Conservation (phyloP, 2,113 vertebrate genomes). For the Peromyscus polionotus region DNA sequence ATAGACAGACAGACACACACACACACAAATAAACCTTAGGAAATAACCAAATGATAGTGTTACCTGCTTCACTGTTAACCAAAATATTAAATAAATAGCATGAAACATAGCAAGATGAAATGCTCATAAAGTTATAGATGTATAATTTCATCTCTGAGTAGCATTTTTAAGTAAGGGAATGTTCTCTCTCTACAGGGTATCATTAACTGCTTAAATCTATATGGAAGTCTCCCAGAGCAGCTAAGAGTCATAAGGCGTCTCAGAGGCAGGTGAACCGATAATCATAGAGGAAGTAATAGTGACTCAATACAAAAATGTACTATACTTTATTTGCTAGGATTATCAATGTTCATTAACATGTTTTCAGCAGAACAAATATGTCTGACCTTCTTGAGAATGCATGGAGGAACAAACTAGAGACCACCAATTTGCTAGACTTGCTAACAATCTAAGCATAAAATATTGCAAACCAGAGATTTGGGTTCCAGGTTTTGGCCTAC, state of each 20-base stretch:
- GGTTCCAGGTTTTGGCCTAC: not conserved
- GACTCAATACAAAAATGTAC: constrained; percentile 46
- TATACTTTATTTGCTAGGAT: constrained; percentile 52
- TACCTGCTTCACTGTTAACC: constrained; percentile 82
- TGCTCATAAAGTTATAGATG: constrained; percentile 77
- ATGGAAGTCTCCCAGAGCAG: constrained; percentile 42
- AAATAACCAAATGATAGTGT: constrained; percentile 45
- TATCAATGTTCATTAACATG: constrained; percentile 76
- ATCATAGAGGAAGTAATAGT: constrained; percentile 56
- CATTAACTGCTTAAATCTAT: not conserved
- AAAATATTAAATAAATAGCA: constrained; percentile 79
- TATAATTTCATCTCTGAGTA: constrained; percentile 70
- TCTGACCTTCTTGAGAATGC: not conserved
- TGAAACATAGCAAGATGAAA: constrained; percentile 80
- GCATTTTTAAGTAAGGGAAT: constrained; percentile 66
- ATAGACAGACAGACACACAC: not conserved
- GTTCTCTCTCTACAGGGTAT: not conserved
- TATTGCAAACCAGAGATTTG: constrained; percentile 2
- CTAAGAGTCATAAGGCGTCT: constrained; percentile 52
- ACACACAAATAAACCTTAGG: not conserved
- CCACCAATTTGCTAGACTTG: not conserved
- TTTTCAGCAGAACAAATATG: constrained; percentile 41
- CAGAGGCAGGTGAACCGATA: constrained; percentile 67
- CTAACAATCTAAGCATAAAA: not conserved
- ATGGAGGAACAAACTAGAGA: not conserved